Base-by-base conservation (phyloP, 1,140 invertebrate genomes). In the Oryctes rhinoceros region DNA sequence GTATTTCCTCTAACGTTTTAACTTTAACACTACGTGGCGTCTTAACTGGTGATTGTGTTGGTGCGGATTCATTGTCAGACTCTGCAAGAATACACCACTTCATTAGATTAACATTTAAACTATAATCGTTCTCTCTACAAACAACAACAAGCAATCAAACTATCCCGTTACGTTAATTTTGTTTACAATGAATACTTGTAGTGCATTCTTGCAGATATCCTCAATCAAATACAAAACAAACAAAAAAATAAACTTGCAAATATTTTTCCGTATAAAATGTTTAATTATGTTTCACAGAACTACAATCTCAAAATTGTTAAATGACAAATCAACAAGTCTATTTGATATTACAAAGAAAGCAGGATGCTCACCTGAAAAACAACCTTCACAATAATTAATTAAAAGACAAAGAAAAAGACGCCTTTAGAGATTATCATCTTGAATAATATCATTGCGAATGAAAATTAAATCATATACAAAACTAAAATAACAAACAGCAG, bases 21-120 rank as follows among this genome's bases (percentile, higher is more conserved):
- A 90, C 89, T 82, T 88, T 88, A 4, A 90, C 84, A 48, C 87
- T 84, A 48, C 85, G 85, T 20, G 76, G n/a, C n/a, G 83, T 84
- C 86, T 92, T 93, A 30, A 87, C 89, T 37, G 91, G 91, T 35
- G 91, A 91, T 18, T 87, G 86, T n/a, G 90, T 89, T 13, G 91
- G 89, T 80, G 89, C 89, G 83, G 91, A 92, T 89, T 93, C 92
- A 87, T 90, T 92, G 89, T 93, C 92, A 81, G 92, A 93, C 86
- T 93, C 92, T 93, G 92, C 89, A 92, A 93, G 89, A 91, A 92
- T 89, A 92, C 89, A 92, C 87, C 86, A 83, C 80, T 82, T 83
- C 62, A 78, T 79, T 81, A 81, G 80, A 78, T 81, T 79, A 15
- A 79, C 35, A 78, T 7, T 24, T 30, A 53, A 44, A 37, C 18